Base-by-base conservation (phyloP, 2,797 vertebrate genomes). In the Chelon labrosus region DNA sequence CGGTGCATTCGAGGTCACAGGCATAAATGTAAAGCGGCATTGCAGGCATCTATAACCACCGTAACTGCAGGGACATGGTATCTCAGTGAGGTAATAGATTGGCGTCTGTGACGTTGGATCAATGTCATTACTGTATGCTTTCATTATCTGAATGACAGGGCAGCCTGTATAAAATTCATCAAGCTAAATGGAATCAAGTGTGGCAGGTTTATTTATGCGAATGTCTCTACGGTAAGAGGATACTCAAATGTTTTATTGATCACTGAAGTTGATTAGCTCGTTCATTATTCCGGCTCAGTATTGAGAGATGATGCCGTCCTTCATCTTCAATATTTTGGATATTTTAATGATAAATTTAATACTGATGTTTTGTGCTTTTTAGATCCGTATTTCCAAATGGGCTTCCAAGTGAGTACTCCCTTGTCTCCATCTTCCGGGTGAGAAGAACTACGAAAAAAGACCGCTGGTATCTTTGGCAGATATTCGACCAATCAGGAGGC, bases 401-500 rank as follows among this genome's bases (percentile, higher is more conserved):
- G 3, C 87, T 98, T 81, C 95, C 97, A 80, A 94, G 95, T 54
- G 96, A 98, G 75, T 98, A 95, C 47, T 96, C 96, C 25, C 70
- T 99, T 31, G 92, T 95, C 38, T 89, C 96, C 70, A 92, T 79
- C 0, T 97, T 99, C 89, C 96, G 98, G 61, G 89, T 99, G 17
- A 94, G 97, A 73, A 94, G 96, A 91, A 98, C 89, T 42, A 97
- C 96, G 49, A 99, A 97, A 92, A 98, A 94, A 80, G 97, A 98
- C 20, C 96, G 97, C 59, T 99, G 98, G 98, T 96, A 97, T 90
- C 94, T 99, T 74, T 97, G 96, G 96, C 96, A 98, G 94, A 90
- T 98, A 87, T 95, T 97, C 79, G 95, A 96, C 92, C 94, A 94
- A 57, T 89, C 92, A 44, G 96, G 97, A 87, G 89, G 82, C 73